These are phyloP conservation scores for Apamea epomidion DNA, from an alignment of 2,888 invertebrate species.

Conservation along the genomic window DNA sequence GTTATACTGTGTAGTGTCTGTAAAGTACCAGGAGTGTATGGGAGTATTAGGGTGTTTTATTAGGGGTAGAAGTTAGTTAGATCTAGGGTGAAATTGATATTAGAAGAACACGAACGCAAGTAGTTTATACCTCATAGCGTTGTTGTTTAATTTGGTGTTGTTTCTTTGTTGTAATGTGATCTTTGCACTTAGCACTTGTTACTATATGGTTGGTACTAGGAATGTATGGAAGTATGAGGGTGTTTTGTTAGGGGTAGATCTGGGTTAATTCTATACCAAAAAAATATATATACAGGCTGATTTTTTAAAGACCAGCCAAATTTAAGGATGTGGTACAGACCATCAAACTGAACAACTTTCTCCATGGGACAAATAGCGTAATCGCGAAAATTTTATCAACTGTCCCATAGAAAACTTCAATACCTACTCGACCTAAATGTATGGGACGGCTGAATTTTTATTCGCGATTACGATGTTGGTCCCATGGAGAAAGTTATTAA, in stretches of 20 bases:
- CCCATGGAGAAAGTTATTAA: too few relatives aligned
- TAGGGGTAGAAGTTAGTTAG: background rate
- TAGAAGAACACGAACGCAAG: background rate
- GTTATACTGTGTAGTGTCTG: background rate
- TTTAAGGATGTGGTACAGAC: too few relatives aligned
- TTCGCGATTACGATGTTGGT: too few relatives aligned
- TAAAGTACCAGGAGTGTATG: background rate
- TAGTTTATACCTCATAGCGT: background rate
- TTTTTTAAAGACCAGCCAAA: too few relatives aligned
- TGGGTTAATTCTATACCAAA: background rate
- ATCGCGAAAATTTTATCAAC: too few relatives aligned
- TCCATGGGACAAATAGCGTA: too few relatives aligned
- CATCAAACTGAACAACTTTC: too few relatives aligned
- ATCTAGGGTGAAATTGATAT: background rate
- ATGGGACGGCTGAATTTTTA: too few relatives aligned
- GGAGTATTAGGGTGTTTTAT: conserved; percentile 13
- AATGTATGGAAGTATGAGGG: background rate
- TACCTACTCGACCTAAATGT: too few relatives aligned
- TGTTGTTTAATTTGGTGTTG: background rate
- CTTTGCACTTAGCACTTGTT: background rate
- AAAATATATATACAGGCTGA: too few relatives aligned
- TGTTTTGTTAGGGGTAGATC: background rate
- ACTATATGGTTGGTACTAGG: background rate
- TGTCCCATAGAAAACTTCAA: too few relatives aligned
- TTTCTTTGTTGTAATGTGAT: background rate